phyloP scores from a whole-genome alignment of 2,797 vertebrate species.

The Manis crassicaudata region DNA sequence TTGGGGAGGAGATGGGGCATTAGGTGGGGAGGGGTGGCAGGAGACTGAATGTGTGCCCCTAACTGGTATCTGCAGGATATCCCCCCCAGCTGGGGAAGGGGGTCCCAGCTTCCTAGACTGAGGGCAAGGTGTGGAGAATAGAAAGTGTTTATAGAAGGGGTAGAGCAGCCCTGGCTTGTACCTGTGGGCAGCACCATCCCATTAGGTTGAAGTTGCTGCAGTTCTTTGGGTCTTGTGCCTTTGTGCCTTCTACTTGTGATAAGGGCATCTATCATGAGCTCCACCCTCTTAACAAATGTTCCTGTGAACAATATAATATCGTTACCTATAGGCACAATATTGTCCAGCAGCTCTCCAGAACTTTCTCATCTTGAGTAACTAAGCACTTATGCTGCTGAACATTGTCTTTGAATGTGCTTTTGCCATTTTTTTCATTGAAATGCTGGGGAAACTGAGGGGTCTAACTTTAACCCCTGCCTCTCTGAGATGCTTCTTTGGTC shows the following conservation, averaged over 20 bases:
- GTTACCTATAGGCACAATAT: no score
- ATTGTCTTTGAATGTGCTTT: background rate
- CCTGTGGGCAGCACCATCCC: background rate
- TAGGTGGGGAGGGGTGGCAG: background rate
- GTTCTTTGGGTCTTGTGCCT: background rate
- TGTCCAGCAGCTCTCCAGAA: background rate
- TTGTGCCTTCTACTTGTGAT: background rate
- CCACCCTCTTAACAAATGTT: background rate
- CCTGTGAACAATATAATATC: no score
- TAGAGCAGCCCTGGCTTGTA: background rate
- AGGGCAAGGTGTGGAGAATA: background rate
- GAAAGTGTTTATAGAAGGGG: background rate
- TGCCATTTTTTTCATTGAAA: background rate
- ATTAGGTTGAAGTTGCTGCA: background rate
- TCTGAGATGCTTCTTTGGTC: background rate
- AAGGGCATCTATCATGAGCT: background rate
- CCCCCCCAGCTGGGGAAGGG: background rate
- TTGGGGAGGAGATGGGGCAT: background rate
- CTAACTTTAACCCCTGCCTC: background rate
- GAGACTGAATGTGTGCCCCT: background rate
- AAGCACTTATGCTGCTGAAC: background rate
- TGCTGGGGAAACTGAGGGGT: background rate
- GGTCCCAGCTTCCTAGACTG: background rate
- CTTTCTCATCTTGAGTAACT: background rate
- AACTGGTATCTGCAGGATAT: background rate